Conservation (phyloP, 2,888 invertebrate species). For the Diarsia dahlii region DNA sequence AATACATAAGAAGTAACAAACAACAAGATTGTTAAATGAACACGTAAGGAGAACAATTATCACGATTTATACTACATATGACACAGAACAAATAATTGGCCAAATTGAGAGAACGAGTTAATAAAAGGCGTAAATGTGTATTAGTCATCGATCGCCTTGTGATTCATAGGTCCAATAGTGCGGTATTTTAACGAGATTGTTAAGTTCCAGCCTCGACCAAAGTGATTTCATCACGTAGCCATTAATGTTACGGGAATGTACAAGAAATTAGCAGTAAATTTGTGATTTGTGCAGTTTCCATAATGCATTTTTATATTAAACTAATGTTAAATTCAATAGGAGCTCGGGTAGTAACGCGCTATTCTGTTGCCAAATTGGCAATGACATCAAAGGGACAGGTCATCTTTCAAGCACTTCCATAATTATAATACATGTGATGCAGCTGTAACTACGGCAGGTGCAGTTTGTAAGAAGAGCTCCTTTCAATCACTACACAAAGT, state of each 20-base stretch:
- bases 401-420: not conserved
- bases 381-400: slow-evolving; percentile 9
- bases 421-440: not conserved
- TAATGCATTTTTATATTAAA: not conserved
- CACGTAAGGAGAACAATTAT: slow-evolving; percentile 30
- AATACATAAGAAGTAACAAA: too few species aligned
- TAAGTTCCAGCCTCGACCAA: slow-evolving; percentile 43
- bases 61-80: slow-evolving; percentile 38
- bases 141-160: slow-evolving; percentile 68
- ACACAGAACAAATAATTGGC: slow-evolving; percentile 52
- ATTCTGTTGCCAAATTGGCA: slow-evolving; percentile 10
- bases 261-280: slow-evolving; percentile 47
- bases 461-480: not conserved
- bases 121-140: slow-evolving; percentile 56
- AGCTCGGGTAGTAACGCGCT: not conserved
- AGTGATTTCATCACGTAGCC: slow-evolving; percentile 41
- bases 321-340: too few species aligned
- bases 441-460: not conserved
- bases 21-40: slow-evolving; percentile 9
- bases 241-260: slow-evolving; percentile 44
- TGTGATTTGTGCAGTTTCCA: slow-evolving; percentile 36
- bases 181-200: slow-evolving; percentile 59
- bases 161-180: slow-evolving; percentile 65
- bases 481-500: not conserved
- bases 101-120: slow-evolving; percentile 59